Conservation (phyloP, 1,140 invertebrate species). For the Cherax destructor region DNA sequence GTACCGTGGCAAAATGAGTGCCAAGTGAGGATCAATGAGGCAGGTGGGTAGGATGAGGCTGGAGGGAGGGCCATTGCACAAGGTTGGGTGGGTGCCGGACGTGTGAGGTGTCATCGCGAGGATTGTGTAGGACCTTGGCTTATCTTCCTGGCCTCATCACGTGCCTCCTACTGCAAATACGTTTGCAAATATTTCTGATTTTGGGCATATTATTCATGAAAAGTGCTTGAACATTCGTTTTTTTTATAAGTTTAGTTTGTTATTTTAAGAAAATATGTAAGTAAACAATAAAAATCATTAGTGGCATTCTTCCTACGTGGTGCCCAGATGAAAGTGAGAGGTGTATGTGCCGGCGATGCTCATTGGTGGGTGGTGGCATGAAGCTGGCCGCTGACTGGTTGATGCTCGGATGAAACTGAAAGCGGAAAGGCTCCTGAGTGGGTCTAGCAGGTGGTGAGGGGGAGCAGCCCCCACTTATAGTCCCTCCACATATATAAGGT, state of each 20-base stretch:
- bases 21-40: background rate
- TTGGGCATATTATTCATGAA: too few species aligned
- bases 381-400: conserved; percentile 29
- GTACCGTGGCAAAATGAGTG: background rate
- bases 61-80: background rate
- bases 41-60: background rate
- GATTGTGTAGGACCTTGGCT: background rate
- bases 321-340: conserved; percentile 50
- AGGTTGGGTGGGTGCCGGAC: background rate
- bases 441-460: background rate
- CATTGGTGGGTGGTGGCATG: conserved; percentile 31
- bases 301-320: background rate
- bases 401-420: conserved; percentile 45
- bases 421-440: conserved; percentile 52
- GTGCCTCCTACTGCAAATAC: background rate
- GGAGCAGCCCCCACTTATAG: conserved; percentile 12
- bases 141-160: background rate
- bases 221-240: too few species aligned
- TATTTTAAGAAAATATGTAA: background rate
- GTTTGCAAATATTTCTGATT: background rate
- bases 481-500: conserved; percentile 53
- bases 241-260: background rate
- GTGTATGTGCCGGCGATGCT: background rate
- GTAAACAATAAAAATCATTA: background rate
- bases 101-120: background rate